phyloP scores from a whole-genome alignment of 2,797 vertebrate genomes.

The Rhabdophis nuchalis region DNA sequence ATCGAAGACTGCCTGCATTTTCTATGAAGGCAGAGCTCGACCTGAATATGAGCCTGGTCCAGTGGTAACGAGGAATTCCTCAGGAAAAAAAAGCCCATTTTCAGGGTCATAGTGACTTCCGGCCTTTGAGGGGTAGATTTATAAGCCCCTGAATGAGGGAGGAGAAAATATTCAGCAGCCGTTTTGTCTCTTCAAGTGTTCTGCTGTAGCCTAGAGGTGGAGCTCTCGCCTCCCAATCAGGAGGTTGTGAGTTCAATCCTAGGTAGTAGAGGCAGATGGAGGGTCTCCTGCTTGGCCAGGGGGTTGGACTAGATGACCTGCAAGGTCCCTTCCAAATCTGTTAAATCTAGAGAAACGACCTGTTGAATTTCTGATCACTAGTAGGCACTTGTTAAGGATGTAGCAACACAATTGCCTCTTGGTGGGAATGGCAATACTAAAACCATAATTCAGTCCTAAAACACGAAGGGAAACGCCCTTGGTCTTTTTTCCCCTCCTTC shows the following conservation, averaged over 20 bases:
- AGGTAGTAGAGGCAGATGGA: too few species aligned
- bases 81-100: neutral
- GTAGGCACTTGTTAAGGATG: neutral
- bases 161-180: neutral
- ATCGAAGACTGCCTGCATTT: neutral
- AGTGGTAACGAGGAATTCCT: neutral
- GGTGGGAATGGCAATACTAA: neutral
- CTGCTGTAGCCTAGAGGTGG: too few species aligned
- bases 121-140: too few species aligned
- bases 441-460: neutral
- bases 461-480: neutral
- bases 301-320: too few species aligned
- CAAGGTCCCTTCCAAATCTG: too few species aligned
- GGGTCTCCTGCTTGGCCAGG: too few species aligned
- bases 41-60: neutral
- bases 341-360: neutral
- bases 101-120: neutral
- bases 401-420: neutral
- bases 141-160: neutral
- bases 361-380: neutral
- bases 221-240: too few species aligned
- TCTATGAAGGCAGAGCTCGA: neutral
- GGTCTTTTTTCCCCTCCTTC: neutral
- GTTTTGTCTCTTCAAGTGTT: neutral
- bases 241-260: too few species aligned